Base-by-base conservation (phyloP, 2,888 invertebrate genomes). In the Laothoe populi region DNA sequence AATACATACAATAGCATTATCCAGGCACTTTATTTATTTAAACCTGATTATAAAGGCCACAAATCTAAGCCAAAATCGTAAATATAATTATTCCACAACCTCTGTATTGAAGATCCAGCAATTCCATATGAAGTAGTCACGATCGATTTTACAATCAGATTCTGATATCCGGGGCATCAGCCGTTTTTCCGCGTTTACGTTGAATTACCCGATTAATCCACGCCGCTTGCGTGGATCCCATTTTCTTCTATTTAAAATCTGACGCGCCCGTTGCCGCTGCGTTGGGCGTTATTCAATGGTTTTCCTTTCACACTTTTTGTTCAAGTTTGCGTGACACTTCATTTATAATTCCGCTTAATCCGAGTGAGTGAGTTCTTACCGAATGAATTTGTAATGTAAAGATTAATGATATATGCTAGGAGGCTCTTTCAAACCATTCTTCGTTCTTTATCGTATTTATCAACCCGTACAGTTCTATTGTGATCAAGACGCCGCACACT, bases 291-390 rank as follows among this genome's bases (percentile, higher is more conserved):
- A 81, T 81, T 82, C 83, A 77, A 80, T 78, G 83, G 79, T 79
- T 85, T 84, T 83, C 80, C 79, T 81, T 87, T 82, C 82, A 82
- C 84, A 81, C 84, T 91, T 91, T 92, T 92, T 92, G 85, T 79
- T 73, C 74, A 78, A 79, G 75, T 83, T 86, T 81, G 73, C 73
- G 87, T 90, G 90, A 89, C 91, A 92, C 87, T 85, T 89, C 91
- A 92, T 92, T 91, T 91, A 91, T 91, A 90, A 90, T 90, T 89
- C 88, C 79, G 86, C 88, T 87, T 90, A 92, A 90, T 88, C 87
- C 90, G 78, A 88, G 86, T 86, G 88, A 89, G 88, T 88, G 89
- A 91, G 89, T 88, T 89, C 88, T 87, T 90, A 87, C 89, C 81
- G 86, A 88, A 88, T 90, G 90, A 92, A 92, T 90, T 88, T 90